Base-by-base conservation (phyloP, 2,888 invertebrate species). In the Sycophila texana region DNA sequence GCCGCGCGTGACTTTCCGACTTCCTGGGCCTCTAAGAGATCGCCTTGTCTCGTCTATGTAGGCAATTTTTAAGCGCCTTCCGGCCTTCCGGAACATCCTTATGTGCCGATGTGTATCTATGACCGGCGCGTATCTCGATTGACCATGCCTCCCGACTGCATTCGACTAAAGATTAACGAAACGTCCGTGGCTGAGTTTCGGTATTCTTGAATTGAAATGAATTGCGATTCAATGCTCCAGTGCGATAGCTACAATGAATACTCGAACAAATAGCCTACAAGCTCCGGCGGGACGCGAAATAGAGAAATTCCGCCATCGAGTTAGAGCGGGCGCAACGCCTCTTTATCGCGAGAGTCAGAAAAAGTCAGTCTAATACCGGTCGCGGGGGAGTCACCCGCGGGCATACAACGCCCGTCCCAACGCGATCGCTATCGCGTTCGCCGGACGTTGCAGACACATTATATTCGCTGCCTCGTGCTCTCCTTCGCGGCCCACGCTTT, bases 401-500 rank as follows among this genome's bases (percentile, higher is more conserved):
- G 39, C 16, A 30, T 16, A 26, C 39, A 63, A 63, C 63, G 30
- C 5, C 30, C 30, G 30, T 7, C 30, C 7, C 30, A 7, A 4
- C 30, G 14, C 63, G 63, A 63, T 63, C 39, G 39, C 39, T 63
- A 63, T 63, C 60, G 30, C 57, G n/a, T n/a, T n/a, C n/a, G n/a
- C n/a, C n/a, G n/a, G n/a, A n/a, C n/a, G n/a, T n/a, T n/a, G n/a
- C n/a, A n/a, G n/a, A 7, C 30, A 7, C 71, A 71, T 58, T 72
- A 30, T 66, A 26, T n/a, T 26, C 39, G 39, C 1, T 30, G 30
- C 30, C 39, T 30, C 39, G 22, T 26, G 26, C 71, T 80, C 68
- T 61, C 67, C 73, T 74, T 81, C 79, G 70, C 78, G 77, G 81
- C 77, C 80, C 80, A 79, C 76, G 77, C 79, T 81, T 81, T 75